Conservation (phyloP, 1,140 invertebrate species). For the Brachionus angularis region DNA sequence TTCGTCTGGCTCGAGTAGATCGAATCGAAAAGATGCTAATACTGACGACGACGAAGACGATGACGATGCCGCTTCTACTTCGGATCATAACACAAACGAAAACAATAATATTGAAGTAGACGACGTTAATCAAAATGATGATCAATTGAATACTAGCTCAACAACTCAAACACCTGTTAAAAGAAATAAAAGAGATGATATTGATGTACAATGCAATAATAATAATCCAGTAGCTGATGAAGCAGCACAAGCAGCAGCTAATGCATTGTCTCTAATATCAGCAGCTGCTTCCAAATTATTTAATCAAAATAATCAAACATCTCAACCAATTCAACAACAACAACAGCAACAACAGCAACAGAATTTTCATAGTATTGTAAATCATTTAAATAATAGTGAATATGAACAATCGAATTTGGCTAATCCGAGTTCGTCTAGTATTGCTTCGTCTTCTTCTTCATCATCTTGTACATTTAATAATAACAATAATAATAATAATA, state of each 20-base stretch:
- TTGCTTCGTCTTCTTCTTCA: neutral
- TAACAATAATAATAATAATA: too few species aligned
- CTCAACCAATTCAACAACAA: too few species aligned
- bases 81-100: neutral
- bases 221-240: too few species aligned
- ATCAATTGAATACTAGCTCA: neutral
- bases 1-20: conserved; percentile 12
- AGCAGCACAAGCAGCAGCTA: conserved; percentile 10
- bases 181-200: neutral
- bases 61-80: neutral
- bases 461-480: too few species aligned
- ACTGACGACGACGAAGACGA: conserved; percentile 21
- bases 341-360: conserved; percentile 12
- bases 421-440: neutral
- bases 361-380: neutral
- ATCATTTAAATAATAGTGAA: conserved; percentile 21
- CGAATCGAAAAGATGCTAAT: neutral
- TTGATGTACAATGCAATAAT: too few species aligned
- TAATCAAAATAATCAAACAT: neutral
- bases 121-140: neutral
- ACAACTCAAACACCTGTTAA: conserved; percentile 20
- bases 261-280: conserved; percentile 27
- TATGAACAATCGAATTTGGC: neutral
- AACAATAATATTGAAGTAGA: neutral
- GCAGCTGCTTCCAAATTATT: conserved; percentile 35